Evolutionary conservation across 2,113 vertebrate species (phyloP).

Genomic region (Oncorhynchus mykiss): DNA sequence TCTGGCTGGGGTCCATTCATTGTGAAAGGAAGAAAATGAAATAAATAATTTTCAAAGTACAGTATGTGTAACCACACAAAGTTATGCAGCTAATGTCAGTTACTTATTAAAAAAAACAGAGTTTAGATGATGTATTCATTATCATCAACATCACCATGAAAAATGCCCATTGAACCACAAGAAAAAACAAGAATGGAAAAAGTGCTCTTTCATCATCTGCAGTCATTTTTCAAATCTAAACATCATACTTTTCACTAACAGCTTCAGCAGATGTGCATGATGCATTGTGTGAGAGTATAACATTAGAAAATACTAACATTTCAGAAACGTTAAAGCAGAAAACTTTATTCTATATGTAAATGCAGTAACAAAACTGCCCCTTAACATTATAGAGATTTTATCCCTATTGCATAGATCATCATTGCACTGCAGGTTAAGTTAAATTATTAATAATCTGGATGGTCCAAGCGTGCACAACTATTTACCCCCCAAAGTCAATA

Average conservation of each 20-base stretch:
- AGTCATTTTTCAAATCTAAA: slow-evolving; percentile 8
- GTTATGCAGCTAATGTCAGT: neutral
- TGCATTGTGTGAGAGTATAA: neutral
- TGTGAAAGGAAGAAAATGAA: neutral
- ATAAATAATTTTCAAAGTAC: neutral
- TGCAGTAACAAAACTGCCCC: neutral
- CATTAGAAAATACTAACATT: neutral
- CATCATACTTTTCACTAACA: neutral
- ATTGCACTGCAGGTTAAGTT: too few species aligned
- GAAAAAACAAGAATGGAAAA: neutral
- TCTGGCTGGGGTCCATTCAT: neutral
- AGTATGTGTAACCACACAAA: neutral
- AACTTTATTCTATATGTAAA: neutral
- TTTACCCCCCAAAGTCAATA: too few species aligned
- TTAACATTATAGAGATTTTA: too few species aligned
- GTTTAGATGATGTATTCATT: too few species aligned
- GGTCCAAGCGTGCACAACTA: too few species aligned
- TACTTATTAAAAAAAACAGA: neutral
- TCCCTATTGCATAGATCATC: too few species aligned
- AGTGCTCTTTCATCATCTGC: neutral
- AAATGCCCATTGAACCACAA: neutral
- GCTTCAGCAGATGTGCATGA: neutral
- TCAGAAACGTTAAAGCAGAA: neutral
- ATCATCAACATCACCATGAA: neutral
- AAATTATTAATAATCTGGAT: too few species aligned